Evolutionary conservation across 2,113 vertebrate genomes (phyloP), one percentile per base, ranked within the genome.

Genomic region (Leptodactylus fuscus): DNA sequence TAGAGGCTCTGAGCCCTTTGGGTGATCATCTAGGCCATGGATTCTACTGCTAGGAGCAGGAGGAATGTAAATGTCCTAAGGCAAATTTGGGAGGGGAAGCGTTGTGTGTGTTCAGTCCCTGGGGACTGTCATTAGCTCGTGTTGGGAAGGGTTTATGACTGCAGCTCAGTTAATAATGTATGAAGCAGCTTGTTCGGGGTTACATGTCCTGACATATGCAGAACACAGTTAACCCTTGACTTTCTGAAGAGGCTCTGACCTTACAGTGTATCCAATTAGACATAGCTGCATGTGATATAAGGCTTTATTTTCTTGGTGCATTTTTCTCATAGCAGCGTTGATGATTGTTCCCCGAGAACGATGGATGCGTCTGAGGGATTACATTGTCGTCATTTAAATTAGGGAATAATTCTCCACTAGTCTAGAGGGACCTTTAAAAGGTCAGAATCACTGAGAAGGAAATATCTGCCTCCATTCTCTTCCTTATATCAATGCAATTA

Each of bases 61-160:
- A n/a, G 81, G 49, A 49, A 55, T 71, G 81, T 32, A 27, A 73
- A 55, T 38, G 38, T 20, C 67, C 67, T 53, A 1, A n/a, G n/a
- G n/a, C 34, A 41, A 29, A 69, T 53, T 49, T 13, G 22, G 24
- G 79, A 29, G 46, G 34, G 12, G 81, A 51, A 41, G 65, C 5
- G 10, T 55, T 53, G 60, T 67, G 44, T 73, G 48, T 29, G 53
- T 10, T 34, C 32, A 6, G 32, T 82, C 67, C 65, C 81, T 18
- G 46, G 81, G 81, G 81, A 82, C 20, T 22, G 32, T 82, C 81
- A 71, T 82, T 82, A 71, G 81, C 81, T 53, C 36, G 36, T 27
- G 65, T 51, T 27, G 46, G 65, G 81, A 27, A 65, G 60, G 60
- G 60, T 65, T 65, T 65, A 3, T 65, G 60, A 65, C 60, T 65